Evolutionary conservation across 2,888 invertebrate species (phyloP), one percentile per base, ranked within the genome.

Genomic region (Ditylenchus weischeri): DNA sequence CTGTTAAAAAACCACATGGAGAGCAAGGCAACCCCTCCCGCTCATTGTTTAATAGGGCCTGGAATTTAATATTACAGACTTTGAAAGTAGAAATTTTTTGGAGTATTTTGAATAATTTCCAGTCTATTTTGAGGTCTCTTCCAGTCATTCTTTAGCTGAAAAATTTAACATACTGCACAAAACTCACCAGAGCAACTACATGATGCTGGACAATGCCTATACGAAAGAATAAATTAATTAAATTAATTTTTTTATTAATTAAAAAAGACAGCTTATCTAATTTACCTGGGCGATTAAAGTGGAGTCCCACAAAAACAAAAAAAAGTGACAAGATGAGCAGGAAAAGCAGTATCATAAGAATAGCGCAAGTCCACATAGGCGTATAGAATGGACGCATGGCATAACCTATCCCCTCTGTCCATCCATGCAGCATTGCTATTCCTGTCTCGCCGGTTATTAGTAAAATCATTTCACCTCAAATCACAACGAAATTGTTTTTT

Each of bases 351-450:
- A 75, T 63, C 72, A 72, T 72, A n/a, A 72, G 63, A 18, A 65
- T 57, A 23, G 72, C 72, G 43, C 75, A 75, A 7, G 71, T 61
- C 72, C 72, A 72, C 74, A 71, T 47, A 21, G 71, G 71, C 15
- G 70, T 74, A 57, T 71, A 71, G 36, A 65, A 71, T 21, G 64
- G 66, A n/a, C 54, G 62, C 62, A 70, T 65, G 23, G 74, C 21
- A 59, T 72, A 72, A 15, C 74, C 74, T 18, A 72, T 61, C 19
- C 72, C 72, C 60, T 72, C 72, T 6, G 74, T 76, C 72, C 75
- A 75, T 1, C 72, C 72, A 23, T 72, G 72, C 1, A 72, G 35
- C 64, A 72, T 72, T 10, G 72, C 69, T 35, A 72, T 64, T 8
- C 75, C 72, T 19, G 72, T 75, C 51, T 72, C 72, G 18, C 72